Evolutionary conservation across 2,113 vertebrate species (phyloP).

Genomic region (Centropristis striata): DNA sequence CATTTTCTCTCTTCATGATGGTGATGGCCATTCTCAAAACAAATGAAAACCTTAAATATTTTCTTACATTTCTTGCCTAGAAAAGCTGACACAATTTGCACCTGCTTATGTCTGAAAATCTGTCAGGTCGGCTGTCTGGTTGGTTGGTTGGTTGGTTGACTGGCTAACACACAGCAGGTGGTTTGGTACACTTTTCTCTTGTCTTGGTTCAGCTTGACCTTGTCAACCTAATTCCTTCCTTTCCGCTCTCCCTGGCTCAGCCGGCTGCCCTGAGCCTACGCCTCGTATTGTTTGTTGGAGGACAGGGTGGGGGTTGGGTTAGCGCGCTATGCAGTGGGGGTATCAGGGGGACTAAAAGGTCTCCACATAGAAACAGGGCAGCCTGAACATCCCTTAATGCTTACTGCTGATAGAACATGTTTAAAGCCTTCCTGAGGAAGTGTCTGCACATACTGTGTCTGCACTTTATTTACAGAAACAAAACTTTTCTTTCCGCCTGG

Average conservation of each 20-base stretch:
- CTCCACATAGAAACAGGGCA: conserved; percentile 18
- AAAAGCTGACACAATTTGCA: conserved; percentile 16
- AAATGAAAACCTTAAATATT: neutral
- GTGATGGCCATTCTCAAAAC: neutral
- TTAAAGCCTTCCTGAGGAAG: conserved; percentile 17
- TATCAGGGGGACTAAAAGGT: conserved; percentile 46
- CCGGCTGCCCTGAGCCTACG: conserved; percentile 64
- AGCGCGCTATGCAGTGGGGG: conserved; percentile 34
- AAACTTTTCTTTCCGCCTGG: conserved; percentile 3
- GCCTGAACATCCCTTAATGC: conserved; percentile 55
- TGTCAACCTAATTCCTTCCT: conserved; percentile 73
- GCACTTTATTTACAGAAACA: neutral
- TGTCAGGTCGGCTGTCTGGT: conserved; percentile 33
- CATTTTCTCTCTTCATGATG: neutral
- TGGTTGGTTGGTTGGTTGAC: conserved; percentile 50
- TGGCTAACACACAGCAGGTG: conserved; percentile 74
- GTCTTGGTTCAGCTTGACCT: conserved; percentile 75
- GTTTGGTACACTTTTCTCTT: conserved; percentile 61
- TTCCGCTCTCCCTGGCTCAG: conserved; percentile 59
- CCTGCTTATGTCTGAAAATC: conserved; percentile 43
- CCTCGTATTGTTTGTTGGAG: conserved; percentile 79
- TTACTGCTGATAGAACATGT: conserved; percentile 44
- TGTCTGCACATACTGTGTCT: neutral
- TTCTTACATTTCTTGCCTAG: no score
- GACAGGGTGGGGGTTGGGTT: conserved; percentile 72